Evolutionary conservation across 2,888 invertebrate genomes (phyloP).

Genomic region (Phalera bucephala): DNA sequence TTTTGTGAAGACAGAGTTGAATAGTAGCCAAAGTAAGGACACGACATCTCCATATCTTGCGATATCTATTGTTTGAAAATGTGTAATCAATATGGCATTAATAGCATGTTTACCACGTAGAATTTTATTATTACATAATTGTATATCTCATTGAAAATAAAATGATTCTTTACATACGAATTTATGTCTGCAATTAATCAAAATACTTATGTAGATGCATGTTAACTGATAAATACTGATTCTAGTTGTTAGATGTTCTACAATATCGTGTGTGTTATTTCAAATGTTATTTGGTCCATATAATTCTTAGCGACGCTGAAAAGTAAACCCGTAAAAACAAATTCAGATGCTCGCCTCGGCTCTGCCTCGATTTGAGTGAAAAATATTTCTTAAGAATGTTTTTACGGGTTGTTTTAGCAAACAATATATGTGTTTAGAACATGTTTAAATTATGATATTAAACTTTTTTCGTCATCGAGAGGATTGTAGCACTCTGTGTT

Average conservation of each 20-base stretch:
- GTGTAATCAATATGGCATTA: no score
- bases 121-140: no score
- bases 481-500: constrained; percentile 66
- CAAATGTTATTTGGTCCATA: constrained; percentile 15
- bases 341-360: constrained; percentile 8
- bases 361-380: constrained; percentile 3
- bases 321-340: constrained; percentile 22
- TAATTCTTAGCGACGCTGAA: constrained; percentile 19
- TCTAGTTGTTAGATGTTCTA: constrained; percentile 19
- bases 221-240: constrained; percentile 14
- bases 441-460: constrained; percentile 3
- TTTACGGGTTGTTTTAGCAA: constrained; percentile 17
- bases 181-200: constrained; percentile 12
- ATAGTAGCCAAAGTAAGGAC: no score
- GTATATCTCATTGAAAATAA: no score
- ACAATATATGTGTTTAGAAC: constrained; percentile 2
- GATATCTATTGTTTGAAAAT: no score
- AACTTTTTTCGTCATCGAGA: constrained; percentile 27
- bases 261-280: no score
- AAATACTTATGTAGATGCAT: constrained; percentile 20
- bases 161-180: no score
- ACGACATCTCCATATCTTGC: no score
- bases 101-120: no score
- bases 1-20: no score
- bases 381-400: constrained; percentile 9